phyloP scores from a whole-genome alignment of 2,113 vertebrate species.

The Percina caprodes region DNA sequence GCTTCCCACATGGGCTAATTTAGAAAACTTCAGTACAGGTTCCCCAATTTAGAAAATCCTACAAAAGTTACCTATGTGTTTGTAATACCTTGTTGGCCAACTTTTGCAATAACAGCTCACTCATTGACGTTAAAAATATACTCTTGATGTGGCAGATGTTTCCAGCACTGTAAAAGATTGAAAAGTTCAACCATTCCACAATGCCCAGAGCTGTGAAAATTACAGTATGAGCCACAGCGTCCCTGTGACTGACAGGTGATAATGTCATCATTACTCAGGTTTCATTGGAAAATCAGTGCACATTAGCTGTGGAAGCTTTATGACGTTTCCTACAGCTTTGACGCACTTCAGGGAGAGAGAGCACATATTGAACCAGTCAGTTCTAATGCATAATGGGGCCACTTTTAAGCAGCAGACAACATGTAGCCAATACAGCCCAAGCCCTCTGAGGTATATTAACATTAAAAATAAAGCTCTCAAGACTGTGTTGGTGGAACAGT shows the following conservation, averaged over 20 bases:
- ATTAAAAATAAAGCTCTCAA: constrained; percentile 34
- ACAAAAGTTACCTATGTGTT: not conserved
- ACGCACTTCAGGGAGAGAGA: constrained; percentile 43
- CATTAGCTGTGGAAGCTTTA: constrained; percentile 52
- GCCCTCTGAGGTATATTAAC: constrained; percentile 46
- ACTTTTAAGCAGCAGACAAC: constrained; percentile 40
- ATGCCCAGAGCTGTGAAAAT: constrained; percentile 33
- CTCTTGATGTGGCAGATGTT: constrained; percentile 45
- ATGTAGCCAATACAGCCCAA: not conserved
- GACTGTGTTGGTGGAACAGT: not conserved
- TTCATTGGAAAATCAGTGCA: constrained; percentile 60
- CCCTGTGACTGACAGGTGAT: constrained; percentile 48
- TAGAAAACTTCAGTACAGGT: not conserved
- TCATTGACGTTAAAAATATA: constrained; percentile 13
- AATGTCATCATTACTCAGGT: constrained; percentile 56
- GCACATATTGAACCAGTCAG: constrained; percentile 56
- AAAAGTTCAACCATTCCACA: constrained; percentile 32
- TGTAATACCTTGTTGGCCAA: constrained; percentile 1
- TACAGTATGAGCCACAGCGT: constrained; percentile 8
- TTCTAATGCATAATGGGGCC: constrained; percentile 29
- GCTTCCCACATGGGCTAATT: not conserved
- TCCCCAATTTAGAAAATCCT: not conserved
- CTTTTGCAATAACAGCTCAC: constrained; percentile 18
- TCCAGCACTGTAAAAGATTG: constrained; percentile 15
- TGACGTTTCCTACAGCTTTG: constrained; percentile 49